Evolutionary conservation across 92 coral and sea anemone species (phyloP), one percentile per base, ranked within the genome.

Genomic region (Bergia puertoricense): DNA sequence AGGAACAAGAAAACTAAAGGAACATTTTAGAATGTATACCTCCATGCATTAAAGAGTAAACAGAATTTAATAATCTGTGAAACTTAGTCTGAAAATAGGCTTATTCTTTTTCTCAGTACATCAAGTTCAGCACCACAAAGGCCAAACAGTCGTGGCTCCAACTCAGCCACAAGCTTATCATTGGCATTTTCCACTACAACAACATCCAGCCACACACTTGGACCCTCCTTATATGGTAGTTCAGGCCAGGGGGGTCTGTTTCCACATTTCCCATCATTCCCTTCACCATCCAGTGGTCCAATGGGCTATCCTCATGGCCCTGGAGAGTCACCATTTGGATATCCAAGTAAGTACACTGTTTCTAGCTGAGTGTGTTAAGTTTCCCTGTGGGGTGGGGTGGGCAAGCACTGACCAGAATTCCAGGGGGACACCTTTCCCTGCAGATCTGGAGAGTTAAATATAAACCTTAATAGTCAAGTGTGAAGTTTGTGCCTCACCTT

Each of bases 221-320:
- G 96, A 65, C 90, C 98, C 10, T 77, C 98, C 10, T 77, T 95
- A 13, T 95, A 88, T 79, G 96, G 96, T n/a, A 92, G 88, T 81
- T 51, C 92, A 76, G 92, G 81, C 74, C 98, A 92, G 54, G 86
- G 94, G 85, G 77, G 92, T 59, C 88, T 95, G 88, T 95, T 93
- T 86, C 96, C 96, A 15, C 98, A 95, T 85, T 95, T 95, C 90
- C 91, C 95, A 18, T 87, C 98, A 37, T 93, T 93, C 74, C 96
- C 91, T 81, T 88, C 96, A 56, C 94, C 92, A 74, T 85, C 96
- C 22, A 71, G 79, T 71, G 95, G 96, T 51, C 94, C 96, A 36
- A 42, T 95, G 80, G 93, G 93, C 66, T 93, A 95, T 81, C 90
- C 92, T 46, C 98, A 92, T 51, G 93, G 94, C 59, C 95, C 93